Conservation (phyloP, 2,113 vertebrate genomes). For the Acinonyx jubatus region DNA sequence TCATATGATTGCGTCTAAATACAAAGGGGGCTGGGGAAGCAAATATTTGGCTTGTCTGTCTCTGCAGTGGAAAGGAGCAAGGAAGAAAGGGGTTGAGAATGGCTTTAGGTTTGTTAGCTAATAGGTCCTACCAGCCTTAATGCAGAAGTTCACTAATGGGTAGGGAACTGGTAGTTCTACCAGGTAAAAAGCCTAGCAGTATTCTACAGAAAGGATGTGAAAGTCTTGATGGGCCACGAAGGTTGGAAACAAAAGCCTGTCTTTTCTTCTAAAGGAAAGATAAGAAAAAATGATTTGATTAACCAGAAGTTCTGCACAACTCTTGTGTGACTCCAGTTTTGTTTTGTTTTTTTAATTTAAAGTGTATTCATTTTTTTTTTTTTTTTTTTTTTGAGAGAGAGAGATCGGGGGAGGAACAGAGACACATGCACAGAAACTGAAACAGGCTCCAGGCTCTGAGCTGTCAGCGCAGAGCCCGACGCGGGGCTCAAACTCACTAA, state of each 20-base stretch:
- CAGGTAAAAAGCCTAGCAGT: background rate
- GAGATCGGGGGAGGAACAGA: too few relatives aligned
- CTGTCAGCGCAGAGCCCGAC: too few relatives aligned
- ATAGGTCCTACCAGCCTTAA: background rate
- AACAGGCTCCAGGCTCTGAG: too few relatives aligned
- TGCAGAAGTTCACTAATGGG: background rate
- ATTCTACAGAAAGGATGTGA: background rate
- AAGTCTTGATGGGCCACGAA: background rate
- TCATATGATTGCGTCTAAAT: background rate
- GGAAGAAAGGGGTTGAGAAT: background rate
- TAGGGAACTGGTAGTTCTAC: background rate
- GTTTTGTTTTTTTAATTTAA: too few relatives aligned
- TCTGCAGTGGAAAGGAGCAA: background rate
- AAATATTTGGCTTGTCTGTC: background rate
- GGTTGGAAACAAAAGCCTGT: background rate
- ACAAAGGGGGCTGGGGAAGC: background rate
- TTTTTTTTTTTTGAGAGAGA: too few relatives aligned
- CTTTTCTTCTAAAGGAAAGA: background rate
- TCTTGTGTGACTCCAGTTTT: background rate
- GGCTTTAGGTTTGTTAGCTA: background rate
- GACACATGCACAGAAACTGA: too few relatives aligned
- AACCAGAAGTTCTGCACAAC: background rate
- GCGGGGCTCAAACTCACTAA: too few relatives aligned
- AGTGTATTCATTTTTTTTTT: too few relatives aligned
- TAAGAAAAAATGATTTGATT: background rate